phyloP scores from a whole-genome alignment of 2,113 vertebrate species.

The Anarrhichthys ocellatus region DNA sequence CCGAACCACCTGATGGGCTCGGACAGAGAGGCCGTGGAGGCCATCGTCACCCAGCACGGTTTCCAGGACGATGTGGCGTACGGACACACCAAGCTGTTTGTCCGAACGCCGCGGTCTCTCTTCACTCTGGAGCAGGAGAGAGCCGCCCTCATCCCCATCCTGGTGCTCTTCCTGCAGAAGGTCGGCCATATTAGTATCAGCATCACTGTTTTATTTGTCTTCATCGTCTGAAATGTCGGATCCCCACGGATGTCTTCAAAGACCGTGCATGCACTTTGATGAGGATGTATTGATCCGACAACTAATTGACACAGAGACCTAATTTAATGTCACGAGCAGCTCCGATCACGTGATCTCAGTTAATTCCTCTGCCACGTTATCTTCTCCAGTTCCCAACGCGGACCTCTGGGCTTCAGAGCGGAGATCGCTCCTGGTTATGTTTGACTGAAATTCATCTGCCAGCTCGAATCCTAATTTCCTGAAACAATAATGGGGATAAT shows the following conservation, averaged over 20 bases:
- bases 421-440: conserved; percentile 46
- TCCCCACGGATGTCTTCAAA: background rate
- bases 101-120: conserved; percentile 89
- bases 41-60: conserved; percentile 90
- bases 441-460: conserved; percentile 59
- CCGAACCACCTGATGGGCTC: conserved; percentile 93
- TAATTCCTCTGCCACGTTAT: conserved; percentile 18
- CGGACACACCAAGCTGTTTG: conserved; percentile 91
- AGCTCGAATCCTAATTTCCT: conserved; percentile 60
- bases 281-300: conserved; percentile 18
- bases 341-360: background rate
- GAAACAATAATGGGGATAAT: conserved; percentile 68
- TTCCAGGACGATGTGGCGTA: conserved; percentile 92
- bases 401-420: conserved; percentile 18
- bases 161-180: conserved; percentile 96
- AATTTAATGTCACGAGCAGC: conserved; percentile 6
- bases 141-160: conserved; percentile 89
- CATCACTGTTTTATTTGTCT: background rate
- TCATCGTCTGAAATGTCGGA: background rate
- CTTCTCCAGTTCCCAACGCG: conserved; percentile 1
- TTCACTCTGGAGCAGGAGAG: conserved; percentile 90
- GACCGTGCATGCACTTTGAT: background rate
- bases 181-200: conserved; percentile 67
- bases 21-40: conserved; percentile 87
- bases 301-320: conserved; percentile 11